phyloP scores from a whole-genome alignment of 92 coral and sea anemone species.

The Umimayanthus chanpuru region DNA sequence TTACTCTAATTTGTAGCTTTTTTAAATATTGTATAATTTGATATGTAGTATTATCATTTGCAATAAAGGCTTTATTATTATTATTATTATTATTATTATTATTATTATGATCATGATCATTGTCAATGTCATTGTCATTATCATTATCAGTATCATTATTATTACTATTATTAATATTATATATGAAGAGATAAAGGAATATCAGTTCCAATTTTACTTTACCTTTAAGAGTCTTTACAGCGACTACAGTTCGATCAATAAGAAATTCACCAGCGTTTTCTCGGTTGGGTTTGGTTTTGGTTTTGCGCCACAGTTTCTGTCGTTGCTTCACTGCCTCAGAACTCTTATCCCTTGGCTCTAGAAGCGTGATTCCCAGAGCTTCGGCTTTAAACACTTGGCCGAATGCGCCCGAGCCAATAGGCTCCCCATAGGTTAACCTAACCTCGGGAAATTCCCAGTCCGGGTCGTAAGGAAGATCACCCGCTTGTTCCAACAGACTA shows the following conservation, averaged over 20 bases:
- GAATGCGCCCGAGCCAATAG: conserved; percentile 55
- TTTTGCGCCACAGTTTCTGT: conserved; percentile 35
- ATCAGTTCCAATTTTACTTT: neutral
- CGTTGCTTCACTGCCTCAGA: conserved; percentile 51
- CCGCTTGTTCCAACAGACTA: conserved; percentile 56
- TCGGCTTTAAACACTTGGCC: conserved; percentile 56
- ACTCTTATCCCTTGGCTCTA: conserved; percentile 56
- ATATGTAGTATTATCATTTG: no score
- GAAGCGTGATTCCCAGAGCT: conserved; percentile 52
- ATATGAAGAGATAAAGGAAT: neutral
- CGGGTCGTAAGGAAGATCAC: conserved; percentile 58
- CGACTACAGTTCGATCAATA: conserved; percentile 41
- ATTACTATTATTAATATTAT: no score
- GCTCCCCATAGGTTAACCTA: conserved; percentile 40
- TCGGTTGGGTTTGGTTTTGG: neutral
- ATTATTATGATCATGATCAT: no score
- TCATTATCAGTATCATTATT: no score
- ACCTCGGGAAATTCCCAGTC: conserved; percentile 64
- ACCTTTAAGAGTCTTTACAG: conserved; percentile 68
- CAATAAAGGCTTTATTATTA: no score
- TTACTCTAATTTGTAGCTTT: no score
- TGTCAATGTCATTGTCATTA: no score
- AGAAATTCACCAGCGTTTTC: conserved; percentile 30
- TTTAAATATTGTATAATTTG: no score
- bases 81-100: no score